phyloP scores from a whole-genome alignment of 2,888 invertebrate genomes.

The Eristalis intricaria region DNA sequence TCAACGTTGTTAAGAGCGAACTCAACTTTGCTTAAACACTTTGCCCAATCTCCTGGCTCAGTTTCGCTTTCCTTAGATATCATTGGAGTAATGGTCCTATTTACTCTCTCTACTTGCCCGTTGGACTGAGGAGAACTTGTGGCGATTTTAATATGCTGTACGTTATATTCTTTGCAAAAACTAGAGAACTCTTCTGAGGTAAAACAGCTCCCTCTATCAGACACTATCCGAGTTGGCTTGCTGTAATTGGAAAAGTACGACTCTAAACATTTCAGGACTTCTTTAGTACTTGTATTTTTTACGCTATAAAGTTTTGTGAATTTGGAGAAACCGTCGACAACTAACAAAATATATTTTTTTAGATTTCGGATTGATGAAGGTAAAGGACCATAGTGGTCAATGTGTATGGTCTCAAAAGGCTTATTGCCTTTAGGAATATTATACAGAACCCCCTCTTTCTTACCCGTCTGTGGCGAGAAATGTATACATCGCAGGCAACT shows the following conservation, averaged over 20 bases:
- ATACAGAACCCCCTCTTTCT: constrained; percentile 17
- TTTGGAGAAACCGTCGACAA: constrained; percentile 3
- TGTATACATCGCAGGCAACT: constrained; percentile 47
- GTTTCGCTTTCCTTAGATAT: not conserved
- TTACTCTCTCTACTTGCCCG: constrained; percentile 34
- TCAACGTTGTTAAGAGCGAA: not conserved
- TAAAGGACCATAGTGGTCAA: constrained; percentile 27
- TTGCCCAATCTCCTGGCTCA: not conserved
- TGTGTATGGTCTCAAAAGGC: constrained; percentile 26
- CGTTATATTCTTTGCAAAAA: constrained; percentile 53
- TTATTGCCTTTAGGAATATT: constrained; percentile 31
- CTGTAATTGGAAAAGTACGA: too few relatives aligned
- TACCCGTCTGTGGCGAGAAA: constrained; percentile 73
- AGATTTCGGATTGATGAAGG: too few relatives aligned
- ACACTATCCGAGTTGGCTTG: too few relatives aligned
- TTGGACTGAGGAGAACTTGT: constrained; percentile 46
- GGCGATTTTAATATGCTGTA: constrained; percentile 28
- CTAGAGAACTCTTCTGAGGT: constrained; percentile 72
- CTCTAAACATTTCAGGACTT: not conserved
- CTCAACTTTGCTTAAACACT: not conserved
- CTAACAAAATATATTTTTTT: constrained; percentile 6
- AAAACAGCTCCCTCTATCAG: constrained; percentile 9
- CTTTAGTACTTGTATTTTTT: constrained; percentile 3
- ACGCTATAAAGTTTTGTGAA: not conserved
- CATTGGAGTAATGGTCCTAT: not conserved